phyloP scores from a whole-genome alignment of 2,888 invertebrate genomes.

The Zhuqinia jingwanae region DNA sequence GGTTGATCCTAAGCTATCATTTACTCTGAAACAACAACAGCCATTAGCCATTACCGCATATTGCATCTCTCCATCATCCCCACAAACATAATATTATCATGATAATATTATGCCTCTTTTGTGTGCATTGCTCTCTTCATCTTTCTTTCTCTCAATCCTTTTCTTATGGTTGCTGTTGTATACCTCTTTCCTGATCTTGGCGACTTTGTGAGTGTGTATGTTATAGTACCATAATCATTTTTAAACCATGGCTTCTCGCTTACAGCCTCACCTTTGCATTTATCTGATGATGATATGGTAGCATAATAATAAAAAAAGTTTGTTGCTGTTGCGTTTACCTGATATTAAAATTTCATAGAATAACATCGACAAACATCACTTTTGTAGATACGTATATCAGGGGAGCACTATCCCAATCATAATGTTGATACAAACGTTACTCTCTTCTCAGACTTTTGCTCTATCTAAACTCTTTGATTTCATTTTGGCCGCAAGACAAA shows the following conservation, averaged over 20 bases:
- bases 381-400: background rate
- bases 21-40: constrained; percentile 60
- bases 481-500: constrained; percentile 44
- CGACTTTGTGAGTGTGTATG: background rate
- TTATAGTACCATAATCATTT: background rate
- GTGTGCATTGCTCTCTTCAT: background rate
- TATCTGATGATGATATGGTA: constrained; percentile 10
- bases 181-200: background rate
- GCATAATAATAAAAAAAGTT: background rate
- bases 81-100: constrained; percentile 25
- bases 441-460: background rate
- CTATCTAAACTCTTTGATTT: background rate
- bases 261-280: constrained; percentile 6
- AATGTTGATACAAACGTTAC: constrained; percentile 16
- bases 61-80: constrained; percentile 43
- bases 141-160: background rate
- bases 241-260: too few species aligned
- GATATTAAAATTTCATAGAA: constrained; percentile 36
- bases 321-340: background rate
- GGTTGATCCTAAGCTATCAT: constrained; percentile 66
- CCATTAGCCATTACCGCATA: constrained; percentile 61
- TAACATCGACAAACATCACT: background rate
- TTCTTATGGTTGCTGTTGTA: background rate
- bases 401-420: constrained; percentile 6
- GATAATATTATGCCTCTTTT: background rate